Conservation (phyloP, 1,140 invertebrate genomes). For the Bombus polaris region DNA sequence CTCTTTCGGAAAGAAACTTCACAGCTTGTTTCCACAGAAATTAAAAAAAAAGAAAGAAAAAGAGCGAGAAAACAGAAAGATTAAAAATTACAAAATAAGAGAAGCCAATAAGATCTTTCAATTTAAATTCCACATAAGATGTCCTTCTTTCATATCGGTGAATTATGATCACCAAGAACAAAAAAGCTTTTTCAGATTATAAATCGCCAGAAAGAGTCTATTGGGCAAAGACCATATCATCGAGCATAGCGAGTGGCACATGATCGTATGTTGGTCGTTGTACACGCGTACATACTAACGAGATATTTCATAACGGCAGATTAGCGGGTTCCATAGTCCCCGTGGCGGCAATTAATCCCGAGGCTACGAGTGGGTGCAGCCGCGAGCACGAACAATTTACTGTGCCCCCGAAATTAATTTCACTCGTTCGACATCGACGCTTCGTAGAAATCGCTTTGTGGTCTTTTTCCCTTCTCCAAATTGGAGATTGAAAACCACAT, state of each 20-base stretch:
- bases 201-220: neutral
- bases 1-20: too few relatives aligned
- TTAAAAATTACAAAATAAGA: too few relatives aligned
- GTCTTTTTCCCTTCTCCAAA: neutral
- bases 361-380: conserved; percentile 25
- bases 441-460: neutral
- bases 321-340: conserved; percentile 54
- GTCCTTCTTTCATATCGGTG: neutral
- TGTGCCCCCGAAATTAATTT: conserved; percentile 54
- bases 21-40: too few relatives aligned
- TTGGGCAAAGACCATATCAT: neutral
- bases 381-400: conserved; percentile 52
- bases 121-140: too few relatives aligned
- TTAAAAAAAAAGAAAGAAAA: too few relatives aligned
- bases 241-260: neutral
- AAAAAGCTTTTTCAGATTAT: neutral
- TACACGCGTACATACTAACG: conserved; percentile 41
- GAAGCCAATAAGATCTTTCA: too few relatives aligned
- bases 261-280: neutral
- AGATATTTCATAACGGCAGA: conserved; percentile 64
- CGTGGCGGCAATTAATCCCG: conserved; percentile 58
- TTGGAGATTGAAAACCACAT: neutral
- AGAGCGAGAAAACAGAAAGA: too few relatives aligned
- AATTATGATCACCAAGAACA: neutral
- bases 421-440: conserved; percentile 35